Base-by-base conservation (phyloP, 2,797 vertebrate genomes). In the Momotus momota region DNA sequence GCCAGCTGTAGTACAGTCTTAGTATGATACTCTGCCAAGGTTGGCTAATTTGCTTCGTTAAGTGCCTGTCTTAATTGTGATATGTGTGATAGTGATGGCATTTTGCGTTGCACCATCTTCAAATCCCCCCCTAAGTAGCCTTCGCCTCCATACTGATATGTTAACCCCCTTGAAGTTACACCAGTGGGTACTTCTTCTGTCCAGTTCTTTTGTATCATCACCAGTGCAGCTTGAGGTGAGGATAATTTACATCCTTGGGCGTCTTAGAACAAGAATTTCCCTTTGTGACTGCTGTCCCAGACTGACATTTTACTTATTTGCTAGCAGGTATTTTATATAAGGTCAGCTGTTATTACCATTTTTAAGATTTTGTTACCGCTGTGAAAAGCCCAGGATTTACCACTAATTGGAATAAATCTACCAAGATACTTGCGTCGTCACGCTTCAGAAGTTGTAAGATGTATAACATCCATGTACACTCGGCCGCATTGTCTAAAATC, bases 41-140 rank as follows among this genome's bases (percentile, higher is more conserved):
- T 6, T 72, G 40, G 19, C 17, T 57, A 6, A 25, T 82, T 70
- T 65, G 20, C 23, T 72, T 23, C 29, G 1, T 58, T 20, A 45
- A 61, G 45, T 10, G 11, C 15, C 54, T 84, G 46, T 57, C 33
- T 49, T 19, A 41, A n/a, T 57, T 29, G 31, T 58, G 29, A 38
- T 16, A 43, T 27, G 27, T 26, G 6, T 58, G n/a, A 13, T 19
- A 33, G 51, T 27, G 0, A 0, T 14, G 33, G 38, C 57, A 22
- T 26, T 82, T 54, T 0, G 0, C 12, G 1, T 11, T 26, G 18
- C 31, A 38, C 48, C 23, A 4, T 9, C 18, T 61, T 64, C 67
- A 77, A 82, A 45, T 49, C 26, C 35, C 35, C 29, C 25, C 17
- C 23, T 33, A 18, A 21, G 27, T 4, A 82, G 11, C 64, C 6